Conservation (phyloP, 2,888 invertebrate species). For the Rhogogaster chlorosoma region DNA sequence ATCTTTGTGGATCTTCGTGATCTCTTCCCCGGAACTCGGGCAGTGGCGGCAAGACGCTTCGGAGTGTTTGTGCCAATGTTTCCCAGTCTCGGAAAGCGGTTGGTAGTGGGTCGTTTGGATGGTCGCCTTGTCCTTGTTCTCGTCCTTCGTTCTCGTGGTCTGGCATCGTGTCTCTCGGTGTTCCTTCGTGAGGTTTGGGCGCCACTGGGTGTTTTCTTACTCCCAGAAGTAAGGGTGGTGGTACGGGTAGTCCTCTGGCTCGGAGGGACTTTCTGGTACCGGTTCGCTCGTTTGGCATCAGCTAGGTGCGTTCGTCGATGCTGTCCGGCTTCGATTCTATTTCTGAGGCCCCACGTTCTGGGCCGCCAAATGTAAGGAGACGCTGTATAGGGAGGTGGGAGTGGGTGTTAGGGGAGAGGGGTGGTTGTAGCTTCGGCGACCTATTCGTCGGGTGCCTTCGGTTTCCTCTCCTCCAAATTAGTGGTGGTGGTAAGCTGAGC, state of each 20-base stretch:
- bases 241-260: neutral
- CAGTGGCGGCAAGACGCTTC: neutral
- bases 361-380: no score
- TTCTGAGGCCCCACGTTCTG: no score
- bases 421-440: no score
- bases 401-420: no score
- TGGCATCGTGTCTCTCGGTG: neutral
- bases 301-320: neutral
- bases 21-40: slow-evolving; percentile 11
- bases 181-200: neutral
- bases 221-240: neutral
- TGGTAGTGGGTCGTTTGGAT: neutral
- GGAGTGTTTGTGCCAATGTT: neutral
- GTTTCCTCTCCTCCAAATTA: no score
- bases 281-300: neutral
- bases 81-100: no score
- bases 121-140: neutral
- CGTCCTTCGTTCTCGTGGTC: neutral
- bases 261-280: neutral
- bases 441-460: no score
- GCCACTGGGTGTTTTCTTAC: neutral
- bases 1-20: slow-evolving; percentile 2
- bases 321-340: neutral
- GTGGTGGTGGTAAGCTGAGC: no score
- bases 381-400: no score